phyloP scores from a whole-genome alignment of 2,797 vertebrate species.

The Catostomus latipinnis region DNA sequence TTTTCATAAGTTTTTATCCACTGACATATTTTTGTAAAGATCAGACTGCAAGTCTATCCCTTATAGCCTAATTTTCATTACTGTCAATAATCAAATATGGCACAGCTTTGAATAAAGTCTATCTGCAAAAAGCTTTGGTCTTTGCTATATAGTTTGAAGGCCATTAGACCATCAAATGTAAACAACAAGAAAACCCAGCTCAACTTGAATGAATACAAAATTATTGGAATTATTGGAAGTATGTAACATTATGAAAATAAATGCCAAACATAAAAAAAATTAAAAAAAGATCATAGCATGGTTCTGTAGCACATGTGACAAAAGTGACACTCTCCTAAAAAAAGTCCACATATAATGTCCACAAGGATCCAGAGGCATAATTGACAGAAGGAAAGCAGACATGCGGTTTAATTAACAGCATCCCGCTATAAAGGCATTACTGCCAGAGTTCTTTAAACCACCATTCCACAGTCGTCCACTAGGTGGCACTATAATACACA shows the following conservation, averaged over 20 bases:
- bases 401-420: neutral
- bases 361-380: neutral
- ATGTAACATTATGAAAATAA: neutral
- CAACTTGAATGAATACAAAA: neutral
- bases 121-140: conserved; percentile 53
- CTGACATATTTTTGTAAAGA: too few relatives aligned
- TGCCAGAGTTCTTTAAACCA: neutral
- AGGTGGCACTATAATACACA: conserved; percentile 56
- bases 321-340: neutral
- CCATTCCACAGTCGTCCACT: conserved; percentile 48
- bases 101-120: conserved; percentile 43
- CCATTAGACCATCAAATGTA: conserved; percentile 65
- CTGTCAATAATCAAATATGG: conserved; percentile 14
- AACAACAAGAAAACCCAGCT: conserved; percentile 61
- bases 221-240: conserved; percentile 7
- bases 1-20: too few relatives aligned
- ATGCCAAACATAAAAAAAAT: conserved; percentile 25
- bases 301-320: conserved; percentile 2
- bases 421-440: neutral
- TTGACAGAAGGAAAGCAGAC: neutral
- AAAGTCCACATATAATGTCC: neutral
- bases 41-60: too few relatives aligned
- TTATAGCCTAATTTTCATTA: too few relatives aligned
- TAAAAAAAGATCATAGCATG: conserved; percentile 42
- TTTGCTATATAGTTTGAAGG: conserved; percentile 56